A percentile compares a stretch with the other conserved stretches of the same genome.
Evolutionary conservation across 2,113 vertebrate genomes (phyloP).

Genomic region (Hypanus sabinus): DNA sequence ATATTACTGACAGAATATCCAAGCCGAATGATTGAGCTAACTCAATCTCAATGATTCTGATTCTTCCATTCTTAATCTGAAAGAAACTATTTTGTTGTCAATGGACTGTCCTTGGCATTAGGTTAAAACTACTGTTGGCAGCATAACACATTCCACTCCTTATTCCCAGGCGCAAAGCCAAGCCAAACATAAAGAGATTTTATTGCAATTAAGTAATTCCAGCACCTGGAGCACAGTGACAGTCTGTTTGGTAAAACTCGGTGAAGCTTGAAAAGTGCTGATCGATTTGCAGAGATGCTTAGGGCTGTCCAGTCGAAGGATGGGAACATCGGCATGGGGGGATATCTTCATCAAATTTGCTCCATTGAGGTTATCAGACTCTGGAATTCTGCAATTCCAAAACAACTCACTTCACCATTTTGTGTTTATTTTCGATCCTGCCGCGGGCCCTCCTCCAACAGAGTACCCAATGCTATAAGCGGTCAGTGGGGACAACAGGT

Average conservation of each 20-base stretch:
- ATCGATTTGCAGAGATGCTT: neutral
- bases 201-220: neutral
- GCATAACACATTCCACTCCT: neutral
- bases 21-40: too few species aligned
- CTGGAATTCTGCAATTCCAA: constrained; percentile 28
- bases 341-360: neutral
- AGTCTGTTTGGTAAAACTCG: neutral
- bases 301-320: too few species aligned
- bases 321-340: too few species aligned
- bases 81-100: too few species aligned
- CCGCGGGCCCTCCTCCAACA: too few species aligned
- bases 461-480: neutral
- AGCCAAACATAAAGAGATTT: neutral
- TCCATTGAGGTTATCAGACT: neutral
- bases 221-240: neutral
- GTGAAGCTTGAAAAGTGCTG: neutral
- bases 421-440: neutral
- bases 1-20: too few species aligned
- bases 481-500: neutral
- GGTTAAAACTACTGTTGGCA: too few species aligned
- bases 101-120: too few species aligned
- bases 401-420: neutral
- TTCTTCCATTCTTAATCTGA: too few species aligned
- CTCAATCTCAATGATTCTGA: too few species aligned
- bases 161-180: neutral